Conservation (phyloP, 2,888 invertebrate genomes). For the Adineta ricciae region DNA sequence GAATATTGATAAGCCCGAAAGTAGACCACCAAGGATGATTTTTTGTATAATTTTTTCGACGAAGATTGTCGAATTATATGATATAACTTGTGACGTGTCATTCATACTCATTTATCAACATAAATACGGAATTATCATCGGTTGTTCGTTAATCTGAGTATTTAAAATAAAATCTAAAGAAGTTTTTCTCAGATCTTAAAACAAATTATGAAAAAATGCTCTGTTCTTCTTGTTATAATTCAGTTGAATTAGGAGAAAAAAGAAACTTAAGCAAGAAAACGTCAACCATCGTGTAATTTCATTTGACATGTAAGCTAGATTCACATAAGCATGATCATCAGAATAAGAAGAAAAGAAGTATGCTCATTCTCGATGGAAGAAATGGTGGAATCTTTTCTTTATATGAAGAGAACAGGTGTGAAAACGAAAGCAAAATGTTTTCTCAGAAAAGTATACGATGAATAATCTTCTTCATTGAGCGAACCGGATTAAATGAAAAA, state of each 20-base stretch:
- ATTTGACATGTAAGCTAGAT: background rate
- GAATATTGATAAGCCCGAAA: constrained; percentile 19
- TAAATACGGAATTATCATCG: background rate
- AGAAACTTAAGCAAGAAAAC: too few species aligned
- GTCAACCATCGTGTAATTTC: background rate
- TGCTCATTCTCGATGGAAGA: background rate
- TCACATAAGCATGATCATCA: background rate
- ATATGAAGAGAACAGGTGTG: background rate
- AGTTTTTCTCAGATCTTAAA: too few species aligned
- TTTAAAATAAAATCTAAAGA: background rate
- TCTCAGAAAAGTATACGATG: background rate
- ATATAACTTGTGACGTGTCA: background rate
- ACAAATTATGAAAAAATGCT: too few species aligned
- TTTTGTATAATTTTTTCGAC: background rate
- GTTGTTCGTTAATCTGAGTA: background rate
- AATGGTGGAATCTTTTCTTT: background rate
- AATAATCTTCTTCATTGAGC: background rate
- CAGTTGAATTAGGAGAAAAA: too few species aligned
- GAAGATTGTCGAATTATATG: background rate
- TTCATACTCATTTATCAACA: background rate
- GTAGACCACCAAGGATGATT: constrained; percentile 19
- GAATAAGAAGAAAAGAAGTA: background rate
- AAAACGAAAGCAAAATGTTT: background rate
- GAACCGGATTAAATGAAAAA: background rate
- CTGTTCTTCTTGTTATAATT: too few species aligned